phyloP scores from a whole-genome alignment of 2,113 vertebrate genomes.

The Chiloscyllium plagiosum region DNA sequence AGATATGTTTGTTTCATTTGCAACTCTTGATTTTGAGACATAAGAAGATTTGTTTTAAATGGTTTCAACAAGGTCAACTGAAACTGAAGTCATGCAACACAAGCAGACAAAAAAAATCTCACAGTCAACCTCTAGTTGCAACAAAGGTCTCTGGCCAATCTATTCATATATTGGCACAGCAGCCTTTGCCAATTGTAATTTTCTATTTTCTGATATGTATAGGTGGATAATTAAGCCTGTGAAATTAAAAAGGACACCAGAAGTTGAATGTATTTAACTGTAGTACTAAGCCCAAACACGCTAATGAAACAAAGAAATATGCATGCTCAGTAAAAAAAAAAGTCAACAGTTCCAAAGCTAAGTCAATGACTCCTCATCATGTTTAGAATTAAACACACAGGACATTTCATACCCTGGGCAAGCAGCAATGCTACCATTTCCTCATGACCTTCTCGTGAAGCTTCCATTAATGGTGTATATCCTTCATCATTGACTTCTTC shows the following conservation, averaged over 20 bases:
- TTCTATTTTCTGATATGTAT: background rate
- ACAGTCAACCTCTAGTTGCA: background rate
- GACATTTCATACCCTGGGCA: conserved; percentile 74
- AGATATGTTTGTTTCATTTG: background rate
- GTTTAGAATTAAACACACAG: background rate
- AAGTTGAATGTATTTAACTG: background rate
- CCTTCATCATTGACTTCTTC: conserved; percentile 99
- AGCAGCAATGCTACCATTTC: conserved; percentile 98
- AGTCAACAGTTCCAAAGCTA: background rate
- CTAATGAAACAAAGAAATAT: background rate
- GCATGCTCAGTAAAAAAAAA: background rate
- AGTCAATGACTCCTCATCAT: background rate
- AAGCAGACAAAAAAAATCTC: background rate
- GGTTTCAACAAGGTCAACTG: background rate
- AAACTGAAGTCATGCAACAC: background rate
- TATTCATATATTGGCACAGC: background rate
- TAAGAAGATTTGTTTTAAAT: background rate
- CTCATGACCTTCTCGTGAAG: conserved; percentile 92
- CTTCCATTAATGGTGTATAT: conserved; percentile 97
- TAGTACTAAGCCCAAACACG: background rate
- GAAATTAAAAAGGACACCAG: background rate
- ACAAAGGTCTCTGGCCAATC: background rate
- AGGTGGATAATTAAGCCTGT: background rate
- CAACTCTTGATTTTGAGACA: background rate
- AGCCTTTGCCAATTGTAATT: background rate